These are phyloP conservation scores for Leucophenga maculata DNA, from an alignment of 2,888 invertebrate genomes.

Conservation along the genomic window DNA sequence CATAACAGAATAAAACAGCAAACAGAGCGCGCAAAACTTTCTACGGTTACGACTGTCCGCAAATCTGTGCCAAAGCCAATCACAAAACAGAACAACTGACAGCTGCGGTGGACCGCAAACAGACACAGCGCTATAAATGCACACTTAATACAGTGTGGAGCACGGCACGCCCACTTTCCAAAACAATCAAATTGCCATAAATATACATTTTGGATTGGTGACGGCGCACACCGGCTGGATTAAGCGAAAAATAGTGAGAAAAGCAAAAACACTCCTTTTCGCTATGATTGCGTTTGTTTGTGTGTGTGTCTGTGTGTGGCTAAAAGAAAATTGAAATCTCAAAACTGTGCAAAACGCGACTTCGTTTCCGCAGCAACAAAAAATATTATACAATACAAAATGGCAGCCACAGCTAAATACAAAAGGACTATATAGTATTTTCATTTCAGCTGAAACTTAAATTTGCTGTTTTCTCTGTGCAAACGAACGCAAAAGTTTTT, in stretches of 20 bases:
- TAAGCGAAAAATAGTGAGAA: constrained; percentile 19
- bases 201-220: not conserved
- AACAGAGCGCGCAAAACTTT: no score
- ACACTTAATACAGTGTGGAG: not conserved
- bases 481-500: constrained; percentile 43
- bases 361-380: not conserved
- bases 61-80: constrained; percentile 28
- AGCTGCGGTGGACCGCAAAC: constrained; percentile 48
- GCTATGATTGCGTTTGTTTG: no score
- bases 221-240: not conserved
- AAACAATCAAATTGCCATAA: not conserved
- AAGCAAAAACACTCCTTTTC: no score
- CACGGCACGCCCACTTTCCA: not conserved
- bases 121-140: constrained; percentile 16
- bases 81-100: constrained; percentile 40
- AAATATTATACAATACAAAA: no score
- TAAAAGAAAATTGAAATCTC: constrained; percentile 14
- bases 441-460: not conserved
- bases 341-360: constrained; percentile 16
- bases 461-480: constrained; percentile 4
- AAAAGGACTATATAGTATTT: no score
- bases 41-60: constrained; percentile 3
- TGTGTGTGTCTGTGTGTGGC: no score
- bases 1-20: no score
- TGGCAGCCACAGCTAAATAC: not conserved